Conservation (phyloP, 2,797 vertebrate species). For the Myotis vivesi region DNA sequence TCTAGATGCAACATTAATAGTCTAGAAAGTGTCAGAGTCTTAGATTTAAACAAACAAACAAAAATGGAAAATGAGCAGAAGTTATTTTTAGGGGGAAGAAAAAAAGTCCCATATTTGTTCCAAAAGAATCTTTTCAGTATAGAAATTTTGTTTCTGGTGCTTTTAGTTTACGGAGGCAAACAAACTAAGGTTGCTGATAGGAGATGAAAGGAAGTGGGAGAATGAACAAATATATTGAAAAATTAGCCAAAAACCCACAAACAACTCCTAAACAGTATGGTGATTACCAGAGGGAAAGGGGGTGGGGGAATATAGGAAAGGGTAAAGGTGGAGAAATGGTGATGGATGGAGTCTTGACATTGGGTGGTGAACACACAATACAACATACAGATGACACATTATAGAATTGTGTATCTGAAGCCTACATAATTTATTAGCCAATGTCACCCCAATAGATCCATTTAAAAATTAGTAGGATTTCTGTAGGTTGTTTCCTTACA, state of each 20-base stretch:
- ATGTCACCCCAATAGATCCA: not conserved
- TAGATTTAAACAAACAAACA: not conserved
- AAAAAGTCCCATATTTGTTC: not conserved
- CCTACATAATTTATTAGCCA: not conserved
- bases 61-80: not conserved
- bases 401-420: not conserved
- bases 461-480: not conserved
- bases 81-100: constrained; percentile 14
- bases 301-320: not conserved
- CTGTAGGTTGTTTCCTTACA: not conserved
- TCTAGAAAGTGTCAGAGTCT: not conserved
- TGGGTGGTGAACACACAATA: not conserved
- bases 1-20: not conserved
- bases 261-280: not conserved
- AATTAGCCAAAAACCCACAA: not conserved
- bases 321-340: not conserved
- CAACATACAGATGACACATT: not conserved
- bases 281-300: not conserved
- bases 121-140: not conserved
- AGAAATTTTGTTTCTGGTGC: not conserved
- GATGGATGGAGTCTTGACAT: not conserved
- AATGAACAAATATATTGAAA: not conserved
- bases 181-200: not conserved
- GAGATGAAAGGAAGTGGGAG: not conserved
- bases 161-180: not conserved